Base-by-base conservation (phyloP, 2,113 vertebrate species). In the human region DNA sequence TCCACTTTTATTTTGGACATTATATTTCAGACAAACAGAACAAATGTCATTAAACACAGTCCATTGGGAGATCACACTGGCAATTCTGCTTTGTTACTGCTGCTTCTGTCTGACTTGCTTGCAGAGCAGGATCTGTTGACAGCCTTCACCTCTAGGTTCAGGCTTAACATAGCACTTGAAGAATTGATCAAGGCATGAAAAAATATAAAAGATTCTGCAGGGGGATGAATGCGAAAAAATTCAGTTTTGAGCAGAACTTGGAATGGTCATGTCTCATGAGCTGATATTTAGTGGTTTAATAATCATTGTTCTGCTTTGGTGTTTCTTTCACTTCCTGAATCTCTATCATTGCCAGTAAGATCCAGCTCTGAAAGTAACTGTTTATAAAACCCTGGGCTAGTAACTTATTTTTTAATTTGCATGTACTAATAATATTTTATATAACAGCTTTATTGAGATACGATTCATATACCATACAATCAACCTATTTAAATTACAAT, bases 201-300 rank as follows among this genome's bases (percentile, higher is more conserved):
- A 78, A 91, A 82, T 88, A 35, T 72, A 81, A 90, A 66, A 79
- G n/a, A 10, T 84, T 86, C 66, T 59, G 2, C 10, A 48, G 16
- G 13, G 32, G 18, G 30, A 8, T 45, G 8, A 14, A 9, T 45
- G 55, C 94, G 38, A 82, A 55, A 55, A 32, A 89, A 70, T 8
- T 75, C 43, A 90, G 48, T 85, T 95, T 96, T 88, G 25, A 94
- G 52, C 25, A 89, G 12, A 70, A 6, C n/a, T 93, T 87, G 30
- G 83, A 94, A 72, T 81, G 12, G n/a, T 76, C 66, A 43, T 22
- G 3, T 92, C 52, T 92, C 0, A 0, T 86, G 40, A 79, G 61
- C 38, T 90, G 40, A n/a, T 18, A 73, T 80, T 52, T 79, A 57
- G 22, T 96, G 73, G 18, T 23, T 90, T 90, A 91, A 81, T 91